Conservation (phyloP, 2,113 vertebrate genomes). For the Thamnaconus septentrionalis region DNA sequence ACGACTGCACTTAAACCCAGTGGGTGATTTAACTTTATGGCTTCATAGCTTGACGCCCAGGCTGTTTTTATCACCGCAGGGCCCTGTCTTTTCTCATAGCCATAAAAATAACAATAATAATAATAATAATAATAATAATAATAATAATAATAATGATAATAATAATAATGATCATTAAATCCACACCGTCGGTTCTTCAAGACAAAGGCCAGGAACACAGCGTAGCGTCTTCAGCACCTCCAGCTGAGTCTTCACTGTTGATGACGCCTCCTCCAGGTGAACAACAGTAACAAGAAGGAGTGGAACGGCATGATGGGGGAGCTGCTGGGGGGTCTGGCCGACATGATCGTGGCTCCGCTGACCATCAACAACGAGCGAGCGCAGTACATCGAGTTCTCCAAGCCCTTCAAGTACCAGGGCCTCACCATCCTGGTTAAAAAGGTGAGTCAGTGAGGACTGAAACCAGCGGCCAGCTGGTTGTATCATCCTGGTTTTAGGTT, state of each 20-base stretch:
- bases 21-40: too few relatives aligned
- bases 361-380: constrained; percentile 98
- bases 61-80: too few relatives aligned
- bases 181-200: not conserved
- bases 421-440: constrained; percentile 99
- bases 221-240: constrained; percentile 20
- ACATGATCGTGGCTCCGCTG: constrained; percentile 97
- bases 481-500: not conserved
- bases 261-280: constrained; percentile 80
- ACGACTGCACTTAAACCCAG: too few relatives aligned
- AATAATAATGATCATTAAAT: too few relatives aligned
- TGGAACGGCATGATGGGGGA: constrained; percentile 99
- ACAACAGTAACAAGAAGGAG: constrained; percentile 99
- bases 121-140: too few relatives aligned
- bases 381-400: constrained; percentile 99
- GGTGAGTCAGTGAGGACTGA: constrained; percentile 68
- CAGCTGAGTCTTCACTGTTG: constrained; percentile 5
- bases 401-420: constrained; percentile 98
- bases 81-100: too few relatives aligned
- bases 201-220: constrained; percentile 27
- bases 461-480: not conserved
- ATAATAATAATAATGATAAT: too few relatives aligned
- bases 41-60: too few relatives aligned
- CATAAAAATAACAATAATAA: too few relatives aligned
- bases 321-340: constrained; percentile 92